Conservation (phyloP, 1,140 invertebrate genomes). For the Stegodyphus dumicola region DNA sequence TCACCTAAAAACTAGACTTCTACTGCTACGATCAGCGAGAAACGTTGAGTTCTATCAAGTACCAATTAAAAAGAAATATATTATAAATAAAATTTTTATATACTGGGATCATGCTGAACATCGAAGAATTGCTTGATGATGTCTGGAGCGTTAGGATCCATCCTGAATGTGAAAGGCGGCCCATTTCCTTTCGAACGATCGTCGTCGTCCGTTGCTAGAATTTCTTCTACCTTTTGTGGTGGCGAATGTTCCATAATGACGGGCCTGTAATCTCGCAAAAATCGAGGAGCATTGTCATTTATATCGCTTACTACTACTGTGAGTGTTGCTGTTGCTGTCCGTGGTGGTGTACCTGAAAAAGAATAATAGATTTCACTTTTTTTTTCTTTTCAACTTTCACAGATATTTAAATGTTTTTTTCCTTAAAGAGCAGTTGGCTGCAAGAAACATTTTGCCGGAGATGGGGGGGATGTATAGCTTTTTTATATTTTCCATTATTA, state of each 20-base stretch:
- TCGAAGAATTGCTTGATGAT: constrained; percentile 92
- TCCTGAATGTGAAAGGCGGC: constrained; percentile 91
- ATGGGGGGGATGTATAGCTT: too few relatives aligned
- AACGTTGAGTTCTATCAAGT: too few relatives aligned
- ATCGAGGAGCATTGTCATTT: constrained; percentile 82
- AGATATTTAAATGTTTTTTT: too few relatives aligned
- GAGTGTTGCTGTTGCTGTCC: constrained; percentile 94
- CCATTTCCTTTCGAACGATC: constrained; percentile 94
- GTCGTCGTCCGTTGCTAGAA: constrained; percentile 94
- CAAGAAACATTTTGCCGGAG: too few relatives aligned
- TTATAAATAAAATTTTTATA: not conserved
- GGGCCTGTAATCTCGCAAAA: constrained; percentile 85
- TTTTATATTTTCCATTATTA: too few relatives aligned
- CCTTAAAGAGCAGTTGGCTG: too few relatives aligned
- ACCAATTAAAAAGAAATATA: too few relatives aligned
- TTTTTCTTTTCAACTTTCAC: too few relatives aligned
- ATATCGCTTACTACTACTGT: constrained; percentile 96
- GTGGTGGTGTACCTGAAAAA: constrained; percentile 75
- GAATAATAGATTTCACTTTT: too few relatives aligned
- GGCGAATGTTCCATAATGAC: constrained; percentile 87
- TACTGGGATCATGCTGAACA: constrained; percentile 71
- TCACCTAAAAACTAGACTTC: too few relatives aligned
- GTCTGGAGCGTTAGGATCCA: constrained; percentile 92
- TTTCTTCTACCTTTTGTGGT: constrained; percentile 90
- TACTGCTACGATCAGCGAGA: too few relatives aligned